phyloP scores from a whole-genome alignment of 92 coral and sea anemone species.

The Heliopora coerulea region DNA sequence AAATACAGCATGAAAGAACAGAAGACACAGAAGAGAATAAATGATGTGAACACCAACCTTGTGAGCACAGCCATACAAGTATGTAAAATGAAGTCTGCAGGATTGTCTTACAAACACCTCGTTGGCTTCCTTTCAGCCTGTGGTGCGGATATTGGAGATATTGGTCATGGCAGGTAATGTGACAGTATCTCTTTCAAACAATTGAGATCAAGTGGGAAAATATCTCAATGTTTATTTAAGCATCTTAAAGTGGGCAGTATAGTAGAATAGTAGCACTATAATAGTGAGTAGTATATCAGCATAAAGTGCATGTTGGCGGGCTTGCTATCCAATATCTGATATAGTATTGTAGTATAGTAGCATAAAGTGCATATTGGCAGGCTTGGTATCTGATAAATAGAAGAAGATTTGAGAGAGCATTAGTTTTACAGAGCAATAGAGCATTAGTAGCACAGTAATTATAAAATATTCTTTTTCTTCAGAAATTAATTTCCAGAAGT shows the following conservation, averaged over 20 bases:
- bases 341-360: too few species aligned
- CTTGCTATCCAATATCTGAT: too few species aligned
- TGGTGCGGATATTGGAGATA: conserved; percentile 33
- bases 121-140: conserved; percentile 18
- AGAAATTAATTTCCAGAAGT: conserved; percentile 27
- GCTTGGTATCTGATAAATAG: neutral
- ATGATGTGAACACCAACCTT: conserved; percentile 31
- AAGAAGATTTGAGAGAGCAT: neutral
- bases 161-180: conserved; percentile 29
- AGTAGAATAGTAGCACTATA: too few species aligned
- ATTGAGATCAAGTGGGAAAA: neutral
- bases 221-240: neutral
- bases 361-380: neutral
- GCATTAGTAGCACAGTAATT: neutral
- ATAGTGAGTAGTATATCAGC: too few species aligned
- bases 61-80: conserved; percentile 31
- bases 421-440: neutral
- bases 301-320: neutral
- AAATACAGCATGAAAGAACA: conserved; percentile 15
- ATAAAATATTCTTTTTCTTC: neutral
- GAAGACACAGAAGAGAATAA: conserved; percentile 15
- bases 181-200: neutral
- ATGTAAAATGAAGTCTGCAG: conserved; percentile 32
- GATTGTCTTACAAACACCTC: conserved; percentile 10
- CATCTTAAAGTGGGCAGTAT: too few species aligned